Conservation (phyloP, 1,140 invertebrate species). For the Drosophila persimilis region DNA sequence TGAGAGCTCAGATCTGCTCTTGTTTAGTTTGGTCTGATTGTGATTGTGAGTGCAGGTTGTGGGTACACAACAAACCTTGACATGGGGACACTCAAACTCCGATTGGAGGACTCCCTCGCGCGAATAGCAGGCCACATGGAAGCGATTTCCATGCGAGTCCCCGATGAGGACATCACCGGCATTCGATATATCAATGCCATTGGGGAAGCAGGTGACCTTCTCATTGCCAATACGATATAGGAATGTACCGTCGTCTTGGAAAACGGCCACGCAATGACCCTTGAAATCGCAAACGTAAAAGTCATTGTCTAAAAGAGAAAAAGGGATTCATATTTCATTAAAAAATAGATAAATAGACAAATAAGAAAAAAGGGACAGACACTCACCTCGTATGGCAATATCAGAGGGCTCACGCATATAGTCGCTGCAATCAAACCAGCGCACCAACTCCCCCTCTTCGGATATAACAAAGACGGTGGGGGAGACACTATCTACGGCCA, state of each 20-base stretch:
- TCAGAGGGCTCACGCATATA: constrained; percentile 98
- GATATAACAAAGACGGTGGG: constrained; percentile 97
- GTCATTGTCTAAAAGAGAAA: constrained; percentile 89
- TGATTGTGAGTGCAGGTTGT: background rate
- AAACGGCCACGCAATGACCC: constrained; percentile 98
- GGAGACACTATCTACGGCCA: constrained; percentile 98
- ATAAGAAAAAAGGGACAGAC: background rate
- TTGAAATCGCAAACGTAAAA: constrained; percentile 99
- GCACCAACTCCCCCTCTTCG: constrained; percentile 93
- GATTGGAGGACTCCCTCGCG: constrained; percentile 93
- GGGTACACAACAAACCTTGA: constrained; percentile 88
- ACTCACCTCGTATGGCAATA: constrained; percentile 94
- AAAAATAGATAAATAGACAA: background rate
- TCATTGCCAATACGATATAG: constrained; percentile 96
- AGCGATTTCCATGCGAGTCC: constrained; percentile 98
- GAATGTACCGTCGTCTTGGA: constrained; percentile 95
- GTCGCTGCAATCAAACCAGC: constrained; percentile 98
- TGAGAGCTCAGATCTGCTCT: no score
- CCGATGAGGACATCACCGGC: constrained; percentile 97
- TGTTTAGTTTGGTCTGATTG: background rate
- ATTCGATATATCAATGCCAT: constrained; percentile 98
- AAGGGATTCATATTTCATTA: background rate
- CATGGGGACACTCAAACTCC: constrained; percentile 98
- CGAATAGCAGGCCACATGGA: constrained; percentile 97
- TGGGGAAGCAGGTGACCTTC: constrained; percentile 97